Evolutionary conservation across 2,888 invertebrate species (phyloP).

Genomic region (Mayetiola destructor): DNA sequence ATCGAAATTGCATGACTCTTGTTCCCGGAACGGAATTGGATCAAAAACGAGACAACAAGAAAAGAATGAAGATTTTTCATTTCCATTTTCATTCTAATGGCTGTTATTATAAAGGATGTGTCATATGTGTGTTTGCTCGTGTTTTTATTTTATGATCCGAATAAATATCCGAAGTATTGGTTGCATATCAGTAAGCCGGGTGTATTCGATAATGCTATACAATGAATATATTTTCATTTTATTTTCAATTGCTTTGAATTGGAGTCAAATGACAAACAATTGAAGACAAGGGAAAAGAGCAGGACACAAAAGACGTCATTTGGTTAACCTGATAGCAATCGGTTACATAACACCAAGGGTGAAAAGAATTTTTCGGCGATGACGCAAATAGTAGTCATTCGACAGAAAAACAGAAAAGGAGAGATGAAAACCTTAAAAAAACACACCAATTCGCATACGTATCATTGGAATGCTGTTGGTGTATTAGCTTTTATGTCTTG

Average conservation of each 20-base stretch:
- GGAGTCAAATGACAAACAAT: neutral
- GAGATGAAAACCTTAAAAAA: neutral
- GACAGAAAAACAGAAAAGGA: neutral
- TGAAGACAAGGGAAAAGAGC: too few relatives aligned
- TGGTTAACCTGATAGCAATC: too few relatives aligned
- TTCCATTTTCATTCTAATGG: too few relatives aligned
- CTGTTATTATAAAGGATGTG: too few relatives aligned
- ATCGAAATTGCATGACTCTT: too few relatives aligned
- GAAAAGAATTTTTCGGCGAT: neutral
- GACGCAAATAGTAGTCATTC: neutral
- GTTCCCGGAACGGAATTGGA: neutral
- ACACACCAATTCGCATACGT: neutral
- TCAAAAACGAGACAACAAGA: neutral
- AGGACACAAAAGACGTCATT: too few relatives aligned
- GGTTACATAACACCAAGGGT: too few relatives aligned
- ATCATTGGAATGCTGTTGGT: neutral
- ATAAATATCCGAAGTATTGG: too few relatives aligned
- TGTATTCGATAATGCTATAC: too few relatives aligned
- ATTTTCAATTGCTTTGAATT: neutral
- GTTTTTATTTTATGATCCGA: too few relatives aligned
- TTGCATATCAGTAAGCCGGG: too few relatives aligned
- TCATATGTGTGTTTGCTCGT: too few relatives aligned
- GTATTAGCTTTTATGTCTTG: neutral
- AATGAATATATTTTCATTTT: neutral
- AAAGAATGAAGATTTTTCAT: neutral